Evolutionary conservation across 2,888 invertebrate genomes (phyloP), one percentile per base, ranked within the genome.

Genomic region (Stenoptilia bipunctidactyla): DNA sequence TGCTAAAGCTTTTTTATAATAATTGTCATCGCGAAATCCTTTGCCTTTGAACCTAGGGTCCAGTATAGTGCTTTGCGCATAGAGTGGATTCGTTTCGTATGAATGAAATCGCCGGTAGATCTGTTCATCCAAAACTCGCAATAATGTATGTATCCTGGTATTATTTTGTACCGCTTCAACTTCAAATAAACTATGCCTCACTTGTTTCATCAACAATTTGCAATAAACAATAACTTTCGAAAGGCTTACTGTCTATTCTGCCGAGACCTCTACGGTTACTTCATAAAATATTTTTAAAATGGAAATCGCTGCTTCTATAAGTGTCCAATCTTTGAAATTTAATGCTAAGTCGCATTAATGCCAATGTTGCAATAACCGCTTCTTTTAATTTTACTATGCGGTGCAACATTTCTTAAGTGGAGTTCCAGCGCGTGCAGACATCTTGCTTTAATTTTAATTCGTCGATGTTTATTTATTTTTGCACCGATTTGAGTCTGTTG

Each of bases 381-480:
- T 46, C 44, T 27, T 48, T 50, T 39, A 46, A 14, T 33, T 45
- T n/a, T 34, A 46, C 13, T 9, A 48, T 37, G 38, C 46, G 37
- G 2, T 40, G 1, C 1, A 50, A 37, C 50, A 50, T 50, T 33
- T 15, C n/a, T n/a, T n/a, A 50, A 0, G 41, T 43, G 1, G 45
- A 50, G 15, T 51, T 49, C 47, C 49, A 51, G 1, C 45, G 34
- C n/a, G 48, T 48, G 9, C 10, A 5, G 1, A 43, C 43, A 15
- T 49, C 47, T 30, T 48, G 48, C 39, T 51, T 51, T 4, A 51
- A 38, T 20, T 48, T 49, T 2, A 47, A 41, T 6, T 36, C 15
- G 1, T 46, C 41, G 15, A 44, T 12, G 35, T 44, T 43, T 37
- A 49, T 39, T 44, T 49, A 46, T 13, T 45, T 12, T 34, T 51